Conservation (phyloP, 2,888 invertebrate species). For the Himalopsyche kuldschensis region DNA sequence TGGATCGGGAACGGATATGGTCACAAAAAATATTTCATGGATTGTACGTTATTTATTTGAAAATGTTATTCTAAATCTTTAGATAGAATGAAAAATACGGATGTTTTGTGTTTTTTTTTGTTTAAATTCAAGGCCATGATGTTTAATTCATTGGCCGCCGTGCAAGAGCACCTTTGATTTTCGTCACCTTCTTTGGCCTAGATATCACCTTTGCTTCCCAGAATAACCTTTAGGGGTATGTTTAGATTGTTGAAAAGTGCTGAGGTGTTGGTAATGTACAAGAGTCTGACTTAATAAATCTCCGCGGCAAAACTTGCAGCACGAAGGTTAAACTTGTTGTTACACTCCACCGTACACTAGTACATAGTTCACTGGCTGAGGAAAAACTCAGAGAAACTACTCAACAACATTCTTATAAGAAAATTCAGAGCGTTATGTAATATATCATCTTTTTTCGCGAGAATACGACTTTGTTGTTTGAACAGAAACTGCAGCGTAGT, state of each 20-base stretch:
- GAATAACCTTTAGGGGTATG: background rate
- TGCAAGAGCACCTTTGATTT: background rate
- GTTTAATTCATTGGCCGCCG: background rate
- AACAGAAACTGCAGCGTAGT: background rate
- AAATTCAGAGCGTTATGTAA: background rate
- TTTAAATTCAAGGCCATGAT: background rate
- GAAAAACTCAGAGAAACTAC: background rate
- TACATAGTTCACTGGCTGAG: background rate
- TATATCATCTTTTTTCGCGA: constrained; percentile 11
- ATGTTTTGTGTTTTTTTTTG: background rate
- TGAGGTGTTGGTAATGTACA: background rate
- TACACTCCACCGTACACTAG: background rate
- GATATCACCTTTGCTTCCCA: background rate
- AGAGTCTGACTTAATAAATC: constrained; percentile 4
- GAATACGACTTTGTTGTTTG: constrained; percentile 3
- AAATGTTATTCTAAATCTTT: too few species aligned
- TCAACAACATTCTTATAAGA: constrained; percentile 6
- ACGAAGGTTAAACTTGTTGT: constrained; percentile 14
- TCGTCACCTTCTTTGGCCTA: background rate
- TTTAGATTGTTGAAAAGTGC: background rate
- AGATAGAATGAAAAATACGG: too few species aligned
- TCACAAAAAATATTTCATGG: too few species aligned
- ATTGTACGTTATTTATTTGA: too few species aligned
- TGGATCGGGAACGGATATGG: too few species aligned
- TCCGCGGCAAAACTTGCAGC: background rate